These are phyloP conservation scores for Plectropomus leopardus DNA, from an alignment of 2,113 vertebrate species.

Conservation along the genomic window DNA sequence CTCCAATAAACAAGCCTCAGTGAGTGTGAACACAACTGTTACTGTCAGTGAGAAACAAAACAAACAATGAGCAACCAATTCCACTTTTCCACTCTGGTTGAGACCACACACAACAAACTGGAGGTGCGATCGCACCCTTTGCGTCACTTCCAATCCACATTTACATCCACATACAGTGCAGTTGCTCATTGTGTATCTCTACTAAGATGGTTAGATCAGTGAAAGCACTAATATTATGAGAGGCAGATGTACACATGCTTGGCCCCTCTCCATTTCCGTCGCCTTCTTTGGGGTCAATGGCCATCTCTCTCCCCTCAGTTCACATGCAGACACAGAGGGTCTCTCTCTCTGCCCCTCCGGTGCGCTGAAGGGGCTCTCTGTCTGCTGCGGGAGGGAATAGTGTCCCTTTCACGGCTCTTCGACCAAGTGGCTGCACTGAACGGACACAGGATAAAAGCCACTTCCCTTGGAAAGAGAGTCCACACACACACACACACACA, in stretches of 20 bases:
- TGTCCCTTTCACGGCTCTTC: slow-evolving; percentile 77
- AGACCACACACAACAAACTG: neutral
- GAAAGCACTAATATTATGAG: slow-evolving; percentile 75
- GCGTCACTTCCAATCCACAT: neutral
- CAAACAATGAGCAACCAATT: neutral
- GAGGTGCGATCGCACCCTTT: neutral
- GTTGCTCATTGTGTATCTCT: slow-evolving; percentile 5
- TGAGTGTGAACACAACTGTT: neutral
- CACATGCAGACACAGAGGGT: slow-evolving; percentile 72
- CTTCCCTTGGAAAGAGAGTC: slow-evolving; percentile 74
- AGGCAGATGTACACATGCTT: slow-evolving; percentile 75
- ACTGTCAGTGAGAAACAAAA: neutral
- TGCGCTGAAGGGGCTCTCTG: slow-evolving; percentile 77
- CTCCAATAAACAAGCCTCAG: neutral
- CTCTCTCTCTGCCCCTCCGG: slow-evolving; percentile 69
- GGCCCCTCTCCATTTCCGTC: slow-evolving; percentile 77
- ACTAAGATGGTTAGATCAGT: slow-evolving; percentile 47
- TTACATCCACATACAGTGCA: neutral
- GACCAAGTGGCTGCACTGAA: slow-evolving; percentile 64
- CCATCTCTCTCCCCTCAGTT: slow-evolving; percentile 59
- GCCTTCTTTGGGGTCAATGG: slow-evolving; percentile 69
- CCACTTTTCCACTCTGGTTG: neutral
- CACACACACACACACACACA: slow-evolving; percentile 40
- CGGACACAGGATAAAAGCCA: slow-evolving; percentile 81
- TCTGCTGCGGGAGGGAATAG: slow-evolving; percentile 73